Base-by-base conservation (phyloP, 2,797 vertebrate genomes). In the Gouania willdenowi region DNA sequence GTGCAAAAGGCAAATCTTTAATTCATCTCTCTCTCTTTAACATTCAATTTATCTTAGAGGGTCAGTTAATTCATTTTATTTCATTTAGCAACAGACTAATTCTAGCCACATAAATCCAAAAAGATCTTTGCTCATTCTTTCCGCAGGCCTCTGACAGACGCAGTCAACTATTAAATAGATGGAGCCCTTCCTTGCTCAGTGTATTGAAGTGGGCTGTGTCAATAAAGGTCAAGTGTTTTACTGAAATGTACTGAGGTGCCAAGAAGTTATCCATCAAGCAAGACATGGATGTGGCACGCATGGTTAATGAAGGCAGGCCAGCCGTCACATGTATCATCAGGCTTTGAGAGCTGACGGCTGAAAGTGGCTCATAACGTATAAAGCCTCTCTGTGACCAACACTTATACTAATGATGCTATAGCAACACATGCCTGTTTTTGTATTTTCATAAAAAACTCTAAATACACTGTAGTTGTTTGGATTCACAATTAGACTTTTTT, bases 181-280 rank as follows among this genome's bases (percentile, higher is more conserved):
- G 35, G 37, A 66, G 51, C 43, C 51, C 38, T 54, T 66, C 61
- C 49, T 49, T 57, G 62, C 60, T 60, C 59, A 40, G 61, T 71
- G 71, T 77, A 75, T 72, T 77, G 73, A 73, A 79, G 62, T 52
- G 52, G 40, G 54, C 39, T n/a, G 2, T 62, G 71, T 72, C 23
- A 36, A 69, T 74, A 82, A 82, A 83, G 79, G 81, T 82, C 75
- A 83, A 81, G 69, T 55, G 68, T 57, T 49, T 69, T 51, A 17
- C 26, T 57, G 52, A 68, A 70, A 77, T 69, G 68, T 51, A 64
- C 58, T 35, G 59, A 74, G 66, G 62, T 73, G 70, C 64, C 61
- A 59, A 44, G 54, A 63, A 56, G 71, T 60, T 67, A 77, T 82
- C 75, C 58, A 72, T 85, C 79, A 81, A 67, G 54, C 11, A n/a